Conservation (phyloP, 2,113 vertebrate genomes). For the Chionomys nivalis region DNA sequence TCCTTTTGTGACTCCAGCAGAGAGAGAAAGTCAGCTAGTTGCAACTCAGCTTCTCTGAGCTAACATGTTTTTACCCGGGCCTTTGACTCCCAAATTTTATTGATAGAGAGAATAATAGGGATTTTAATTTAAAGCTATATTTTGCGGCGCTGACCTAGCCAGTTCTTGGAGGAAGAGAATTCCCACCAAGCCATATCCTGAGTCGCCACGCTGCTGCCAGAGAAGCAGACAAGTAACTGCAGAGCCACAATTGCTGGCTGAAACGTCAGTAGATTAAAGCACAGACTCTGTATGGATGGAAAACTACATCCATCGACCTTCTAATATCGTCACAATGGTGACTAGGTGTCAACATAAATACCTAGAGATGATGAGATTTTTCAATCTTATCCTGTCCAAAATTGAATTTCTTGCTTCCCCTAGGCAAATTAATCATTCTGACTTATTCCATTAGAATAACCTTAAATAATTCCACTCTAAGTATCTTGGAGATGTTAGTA, state of each 20-base stretch:
- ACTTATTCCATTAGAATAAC: neutral
- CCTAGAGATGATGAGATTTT: neutral
- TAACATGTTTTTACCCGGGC: neutral
- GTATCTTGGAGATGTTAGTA: neutral
- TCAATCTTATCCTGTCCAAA: neutral
- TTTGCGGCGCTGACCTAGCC: fast-evolving
- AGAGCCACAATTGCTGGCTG: neutral
- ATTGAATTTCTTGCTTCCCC: neutral
- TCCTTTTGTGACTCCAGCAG: too few species aligned
- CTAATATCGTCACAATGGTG: neutral
- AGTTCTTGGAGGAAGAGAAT: neutral
- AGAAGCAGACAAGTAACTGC: neutral
- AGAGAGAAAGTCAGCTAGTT: neutral
- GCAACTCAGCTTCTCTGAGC: neutral
- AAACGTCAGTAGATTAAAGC: neutral
- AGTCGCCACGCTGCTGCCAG: neutral
- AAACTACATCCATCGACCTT: neutral
- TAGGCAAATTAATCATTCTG: neutral
- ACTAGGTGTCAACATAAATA: neutral
- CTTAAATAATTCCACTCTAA: neutral
- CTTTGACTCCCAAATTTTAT: neutral
- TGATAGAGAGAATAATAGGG: neutral
- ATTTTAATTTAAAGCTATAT: neutral
- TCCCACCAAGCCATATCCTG: neutral
- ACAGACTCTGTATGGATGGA: neutral